A percentile compares a stretch with the other conserved stretches of the same genome.
These are phyloP conservation scores for Papilio glaucus DNA, from an alignment of 1,140 invertebrate species.

Conservation along the genomic window DNA sequence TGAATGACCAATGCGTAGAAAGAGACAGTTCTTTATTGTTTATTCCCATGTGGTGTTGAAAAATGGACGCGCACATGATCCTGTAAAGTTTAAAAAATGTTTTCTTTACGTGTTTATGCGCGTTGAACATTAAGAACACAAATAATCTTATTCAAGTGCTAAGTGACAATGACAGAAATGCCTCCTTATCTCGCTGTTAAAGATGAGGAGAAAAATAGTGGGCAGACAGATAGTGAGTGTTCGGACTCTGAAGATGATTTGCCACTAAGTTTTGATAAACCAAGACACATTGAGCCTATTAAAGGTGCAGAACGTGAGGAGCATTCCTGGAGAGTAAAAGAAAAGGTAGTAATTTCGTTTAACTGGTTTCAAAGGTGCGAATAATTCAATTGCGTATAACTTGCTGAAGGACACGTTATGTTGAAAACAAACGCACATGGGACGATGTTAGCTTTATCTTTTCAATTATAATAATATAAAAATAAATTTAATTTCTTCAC, in stretches of 20 bases:
- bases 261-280: slow-evolving; percentile 87
- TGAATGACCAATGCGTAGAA: slow-evolving; percentile 42
- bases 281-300: slow-evolving; percentile 90
- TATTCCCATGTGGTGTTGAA: slow-evolving; percentile 77
- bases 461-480: neutral
- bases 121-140: slow-evolving; percentile 58
- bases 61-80: slow-evolving; percentile 79
- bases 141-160: slow-evolving; percentile 60
- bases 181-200: slow-evolving; percentile 77
- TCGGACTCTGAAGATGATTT: slow-evolving; percentile 88
- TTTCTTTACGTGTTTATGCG: slow-evolving; percentile 57
- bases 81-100: slow-evolving; percentile 71
- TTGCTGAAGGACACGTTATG: slow-evolving; percentile 44
- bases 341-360: slow-evolving; percentile 86
- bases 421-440: slow-evolving; percentile 79
- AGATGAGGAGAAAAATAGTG: slow-evolving; percentile 85
- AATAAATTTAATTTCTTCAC: neutral
- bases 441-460: slow-evolving; percentile 15
- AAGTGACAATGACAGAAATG: slow-evolving; percentile 81
- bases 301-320: slow-evolving; percentile 89
- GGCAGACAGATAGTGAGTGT: slow-evolving; percentile 91
- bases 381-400: slow-evolving; percentile 57
- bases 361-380: slow-evolving; percentile 39
- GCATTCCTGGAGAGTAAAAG: slow-evolving; percentile 95
- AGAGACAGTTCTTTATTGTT: slow-evolving; percentile 60